Base-by-base conservation (phyloP, 1,140 invertebrate species). In the Aphidius gifuensis region DNA sequence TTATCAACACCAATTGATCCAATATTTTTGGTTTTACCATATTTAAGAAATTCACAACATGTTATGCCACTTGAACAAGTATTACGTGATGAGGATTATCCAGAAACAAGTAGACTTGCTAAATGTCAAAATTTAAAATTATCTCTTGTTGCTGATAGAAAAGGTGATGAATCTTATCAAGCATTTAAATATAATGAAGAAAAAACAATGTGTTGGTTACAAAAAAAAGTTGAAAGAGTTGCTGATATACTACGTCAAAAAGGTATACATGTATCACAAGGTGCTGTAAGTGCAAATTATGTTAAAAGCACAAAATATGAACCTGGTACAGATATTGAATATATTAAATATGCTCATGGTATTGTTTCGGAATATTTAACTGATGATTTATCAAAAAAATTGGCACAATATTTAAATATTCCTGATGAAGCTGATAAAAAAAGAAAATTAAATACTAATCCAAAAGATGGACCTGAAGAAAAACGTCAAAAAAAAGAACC, bases 141-240 rank as follows among this genome's bases (percentile, higher is more conserved):
- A 6, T 73, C 73, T 60, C 68, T 82, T 64, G 76, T 90, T 40
- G 87, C 86, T 50, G 89, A 90, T 76, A 78, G 84, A 69, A 89
- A 89, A 81, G 87, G 86, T 42, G 83, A 86, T 66, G 83, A 85
- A 65, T 87, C 89, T 43, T 74, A 90, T 38, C 87, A 84, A 71
- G 89, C 89, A 9, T 92, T 87, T 67, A 90, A 91, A 80, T 92
- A 87, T 68, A 92, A 91, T 78, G 86, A 90, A 71, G 85, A 88
- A 48, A 91, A 91, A 72, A 85, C 88, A 0, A 69, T 92, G 44
- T 75, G 76, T n/a, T 92, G 90, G 90, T 76, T 92, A 21, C 79
- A 87, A 49, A 81, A 84, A 6, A 90, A 90, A 78, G 85, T 88
- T 0, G 82, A 85, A 65, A 83, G 83, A 69, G 80, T 92, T 16